Base-by-base conservation (phyloP, 2,797 vertebrate species). In the Salarias fasciatus region DNA sequence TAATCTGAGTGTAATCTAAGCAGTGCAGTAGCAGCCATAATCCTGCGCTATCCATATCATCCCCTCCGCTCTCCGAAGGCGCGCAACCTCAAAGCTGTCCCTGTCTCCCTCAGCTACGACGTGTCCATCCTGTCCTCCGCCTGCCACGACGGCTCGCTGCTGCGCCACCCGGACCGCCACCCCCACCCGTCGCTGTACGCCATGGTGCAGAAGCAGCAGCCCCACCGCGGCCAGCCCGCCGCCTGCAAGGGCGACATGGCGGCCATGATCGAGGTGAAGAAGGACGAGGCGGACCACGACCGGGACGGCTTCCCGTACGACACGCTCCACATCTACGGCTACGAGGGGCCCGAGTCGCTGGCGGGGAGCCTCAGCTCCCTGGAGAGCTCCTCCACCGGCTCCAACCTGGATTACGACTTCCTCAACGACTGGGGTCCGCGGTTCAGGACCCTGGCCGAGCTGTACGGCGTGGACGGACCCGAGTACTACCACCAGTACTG, bases 391-490 rank as follows among this genome's bases (percentile, higher is more conserved):
- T 99, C 97, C 15, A 92, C 92, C 0, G 93, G 90, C 40, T 97
- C 94, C 0, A 95, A 95, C 73, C 65, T 95, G 56, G 95, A 99
- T 67, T 98, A 98, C 9, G 95, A 99, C 88, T 95, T 98, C 83
- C 93, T 99, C 57, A 96, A 85, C 1, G 95, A 98, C 76, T 99
- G 97, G 97, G 97, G 97, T 0, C 97, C 97, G 8, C 87, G 97
- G 52, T 99, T 99, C 91, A 93, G 94, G 86, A 96, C 95, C 89
- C 86, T 99, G 81, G 96, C 97, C 0, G 95, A 98, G 89, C 90
- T 99, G 33, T 99, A 99, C 0, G 94, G 96, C 11, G 90, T 93
- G 7, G 95, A 97, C 1, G 81, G 84, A 10, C 77, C 74, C 0
- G 90, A 93, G 43, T 89, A 76, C 36, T 93, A 85, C 90, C 92